These are phyloP conservation scores for Ceyx cyanopectus DNA, from an alignment of 2,113 vertebrate species.

Conservation along the genomic window DNA sequence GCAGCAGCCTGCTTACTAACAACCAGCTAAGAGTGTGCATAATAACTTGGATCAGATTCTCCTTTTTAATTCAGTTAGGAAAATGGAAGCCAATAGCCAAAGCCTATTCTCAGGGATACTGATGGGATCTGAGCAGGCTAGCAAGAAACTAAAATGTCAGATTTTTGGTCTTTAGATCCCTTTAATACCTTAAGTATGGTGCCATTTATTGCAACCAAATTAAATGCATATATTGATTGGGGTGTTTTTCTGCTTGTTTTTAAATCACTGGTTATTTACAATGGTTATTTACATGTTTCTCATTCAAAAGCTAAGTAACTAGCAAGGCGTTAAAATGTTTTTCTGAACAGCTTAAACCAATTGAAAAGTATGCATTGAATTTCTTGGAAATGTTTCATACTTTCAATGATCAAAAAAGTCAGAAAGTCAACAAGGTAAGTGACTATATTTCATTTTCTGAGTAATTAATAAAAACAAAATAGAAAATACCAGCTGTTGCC, in stretches of 20 bases:
- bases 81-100: not conserved
- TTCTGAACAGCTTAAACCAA: conserved; percentile 85
- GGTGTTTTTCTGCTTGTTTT: not conserved
- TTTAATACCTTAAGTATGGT: not conserved
- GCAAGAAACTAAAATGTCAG: not conserved
- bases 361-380: conserved; percentile 88
- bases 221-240: not conserved
- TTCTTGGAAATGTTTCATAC: conserved; percentile 86
- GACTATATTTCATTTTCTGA: not conserved
- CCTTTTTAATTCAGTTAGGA: not conserved
- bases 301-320: not conserved
- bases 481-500: not conserved
- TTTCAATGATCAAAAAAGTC: conserved; percentile 45
- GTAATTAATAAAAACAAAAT: not conserved
- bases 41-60: not conserved
- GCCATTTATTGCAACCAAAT: not conserved
- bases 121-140: not conserved
- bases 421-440: conserved; percentile 60
- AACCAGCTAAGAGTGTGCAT: too few species aligned
- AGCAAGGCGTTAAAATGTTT: not conserved
- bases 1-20: not conserved
- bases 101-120: not conserved
- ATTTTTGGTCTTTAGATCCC: not conserved
- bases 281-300: not conserved
- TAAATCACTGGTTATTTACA: not conserved